Evolutionary conservation across 2,113 vertebrate genomes (phyloP).

Genomic region (Mustela lutreola): DNA sequence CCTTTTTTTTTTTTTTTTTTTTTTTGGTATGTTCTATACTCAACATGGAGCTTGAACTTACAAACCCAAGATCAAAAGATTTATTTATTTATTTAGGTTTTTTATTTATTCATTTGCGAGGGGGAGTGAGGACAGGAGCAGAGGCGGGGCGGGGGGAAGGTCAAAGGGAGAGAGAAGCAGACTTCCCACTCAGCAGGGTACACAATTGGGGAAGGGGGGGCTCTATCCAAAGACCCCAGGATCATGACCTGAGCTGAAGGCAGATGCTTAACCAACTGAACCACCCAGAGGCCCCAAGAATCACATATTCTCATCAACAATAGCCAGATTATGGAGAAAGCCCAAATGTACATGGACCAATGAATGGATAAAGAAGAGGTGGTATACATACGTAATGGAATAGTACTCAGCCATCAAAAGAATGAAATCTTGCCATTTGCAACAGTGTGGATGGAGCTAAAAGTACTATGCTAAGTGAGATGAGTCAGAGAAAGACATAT

Average conservation of each 20-base stretch:
- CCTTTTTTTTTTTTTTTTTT: neutral
- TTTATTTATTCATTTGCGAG: neutral
- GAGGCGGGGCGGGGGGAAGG: too few relatives aligned
- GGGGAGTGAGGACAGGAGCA: rapidly evolving
- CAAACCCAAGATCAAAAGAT: neutral
- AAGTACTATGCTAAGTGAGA: neutral
- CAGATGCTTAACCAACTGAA: neutral
- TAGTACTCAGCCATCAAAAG: neutral
- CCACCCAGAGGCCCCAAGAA: neutral
- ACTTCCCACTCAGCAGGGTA: neutral
- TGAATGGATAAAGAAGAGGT: neutral
- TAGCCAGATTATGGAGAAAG: neutral
- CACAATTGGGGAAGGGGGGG: too few relatives aligned
- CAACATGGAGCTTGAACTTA: neutral
- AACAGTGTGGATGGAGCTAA: neutral
- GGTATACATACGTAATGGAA: neutral
- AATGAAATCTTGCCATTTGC: neutral
- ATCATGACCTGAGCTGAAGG: neutral
- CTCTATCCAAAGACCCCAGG: too few relatives aligned
- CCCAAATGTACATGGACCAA: neutral
- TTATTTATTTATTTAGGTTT: neutral
- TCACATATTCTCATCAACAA: neutral
- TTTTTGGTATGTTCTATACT: neutral
- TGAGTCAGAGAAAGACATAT: neutral
- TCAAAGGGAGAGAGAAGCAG: neutral